phyloP scores from a whole-genome alignment of 2,888 invertebrate species.

The Parasteatoda lunata region DNA sequence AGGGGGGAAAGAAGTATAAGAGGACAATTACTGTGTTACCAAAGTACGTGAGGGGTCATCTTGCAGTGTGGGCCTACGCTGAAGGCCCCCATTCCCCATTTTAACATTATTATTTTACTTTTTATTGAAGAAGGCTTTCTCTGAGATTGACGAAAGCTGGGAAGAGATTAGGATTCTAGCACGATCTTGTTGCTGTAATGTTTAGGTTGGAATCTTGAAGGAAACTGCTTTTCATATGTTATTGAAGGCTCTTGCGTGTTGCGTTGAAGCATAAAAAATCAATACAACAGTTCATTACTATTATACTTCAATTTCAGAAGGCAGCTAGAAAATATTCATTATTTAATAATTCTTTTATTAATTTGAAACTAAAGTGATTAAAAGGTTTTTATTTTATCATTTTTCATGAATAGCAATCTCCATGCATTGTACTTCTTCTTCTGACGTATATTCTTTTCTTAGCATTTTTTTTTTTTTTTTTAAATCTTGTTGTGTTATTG shows the following conservation, averaged over 20 bases:
- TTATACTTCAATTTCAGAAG: too few relatives aligned
- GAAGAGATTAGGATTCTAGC: background rate
- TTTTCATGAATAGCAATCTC: too few relatives aligned
- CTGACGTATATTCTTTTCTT: too few relatives aligned
- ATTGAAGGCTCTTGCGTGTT: background rate
- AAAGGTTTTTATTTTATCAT: too few relatives aligned
- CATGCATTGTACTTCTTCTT: too few relatives aligned
- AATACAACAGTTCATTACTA: too few relatives aligned
- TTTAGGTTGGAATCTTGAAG: background rate
- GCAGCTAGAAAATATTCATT: too few relatives aligned
- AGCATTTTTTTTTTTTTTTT: too few relatives aligned
- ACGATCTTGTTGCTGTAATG: constrained; percentile 3
- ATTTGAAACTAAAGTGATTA: too few relatives aligned
- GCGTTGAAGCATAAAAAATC: background rate
- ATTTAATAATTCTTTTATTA: too few relatives aligned
- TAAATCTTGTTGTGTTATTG: too few relatives aligned
- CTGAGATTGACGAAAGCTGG: background rate
- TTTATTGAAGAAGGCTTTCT: background rate
- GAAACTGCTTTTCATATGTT: background rate
- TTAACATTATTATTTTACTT: constrained; percentile 7
- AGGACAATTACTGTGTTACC: constrained; percentile 31
- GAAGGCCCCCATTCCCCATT: background rate
- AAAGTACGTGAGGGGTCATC: constrained; percentile 26
- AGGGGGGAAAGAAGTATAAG: background rate
- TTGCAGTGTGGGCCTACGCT: constrained; percentile 22